These are phyloP conservation scores for Fulica atra DNA, from an alignment of 2,113 vertebrate genomes.

Conservation along the genomic window DNA sequence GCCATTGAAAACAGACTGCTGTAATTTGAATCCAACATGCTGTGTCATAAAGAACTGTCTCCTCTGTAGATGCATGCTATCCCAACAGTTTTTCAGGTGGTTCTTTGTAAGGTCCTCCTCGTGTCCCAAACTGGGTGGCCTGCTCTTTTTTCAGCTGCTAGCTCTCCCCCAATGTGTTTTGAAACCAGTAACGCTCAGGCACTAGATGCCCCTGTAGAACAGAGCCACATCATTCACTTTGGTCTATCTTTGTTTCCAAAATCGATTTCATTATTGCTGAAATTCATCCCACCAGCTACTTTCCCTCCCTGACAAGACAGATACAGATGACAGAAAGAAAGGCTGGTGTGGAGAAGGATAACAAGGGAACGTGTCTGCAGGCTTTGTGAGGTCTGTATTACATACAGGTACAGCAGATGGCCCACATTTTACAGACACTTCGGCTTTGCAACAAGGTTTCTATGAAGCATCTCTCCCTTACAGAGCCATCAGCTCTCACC, in stretches of 20 bases:
- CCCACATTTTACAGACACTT: neutral
- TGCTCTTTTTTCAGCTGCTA: neutral
- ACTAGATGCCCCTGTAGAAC: neutral
- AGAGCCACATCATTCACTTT: neutral
- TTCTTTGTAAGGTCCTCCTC: neutral
- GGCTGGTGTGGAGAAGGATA: neutral
- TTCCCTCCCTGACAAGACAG: neutral
- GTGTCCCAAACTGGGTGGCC: neutral
- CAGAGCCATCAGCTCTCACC: neutral
- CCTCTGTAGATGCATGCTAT: neutral
- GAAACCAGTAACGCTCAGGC: accelerated
- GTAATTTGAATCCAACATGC: neutral
- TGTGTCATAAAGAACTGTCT: neutral
- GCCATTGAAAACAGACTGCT: neutral
- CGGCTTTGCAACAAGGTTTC: neutral
- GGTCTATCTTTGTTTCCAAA: neutral
- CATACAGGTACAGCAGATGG: neutral
- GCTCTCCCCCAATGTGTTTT: neutral
- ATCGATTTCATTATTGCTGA: neutral
- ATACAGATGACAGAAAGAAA: neutral
- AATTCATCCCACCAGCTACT: neutral
- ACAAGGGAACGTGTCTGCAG: neutral
- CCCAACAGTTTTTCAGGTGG: neutral
- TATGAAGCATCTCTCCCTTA: neutral
- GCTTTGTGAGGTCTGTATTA: neutral